Base-by-base conservation (phyloP, 2,888 invertebrate genomes). In the Trimorus sp. region DNA sequence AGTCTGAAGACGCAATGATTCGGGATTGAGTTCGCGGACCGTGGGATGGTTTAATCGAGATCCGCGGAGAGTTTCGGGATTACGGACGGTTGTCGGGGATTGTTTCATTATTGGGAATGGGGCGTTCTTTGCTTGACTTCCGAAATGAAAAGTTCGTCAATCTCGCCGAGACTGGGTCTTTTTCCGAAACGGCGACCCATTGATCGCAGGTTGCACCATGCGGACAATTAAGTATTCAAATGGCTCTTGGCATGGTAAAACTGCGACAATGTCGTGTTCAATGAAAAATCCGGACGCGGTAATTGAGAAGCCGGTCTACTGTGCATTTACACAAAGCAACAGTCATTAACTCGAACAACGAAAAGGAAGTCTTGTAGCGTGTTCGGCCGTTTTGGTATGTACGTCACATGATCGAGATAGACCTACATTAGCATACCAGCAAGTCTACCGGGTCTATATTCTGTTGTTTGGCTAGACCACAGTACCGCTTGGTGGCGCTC, bases 401-500 rank as follows among this genome's bases (percentile, higher is more conserved):
- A 73, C 65, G 84, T 83, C 80, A 71, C 71, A 63, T 73, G 63
- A 82, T 83, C 76, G 75, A 81, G 77, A 75, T 76, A 76, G 75
- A 69, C 68, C 56, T 66, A 65, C 84, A 85, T 86, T 85, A 86
- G 84, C 85, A 85, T 85, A 85, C 83, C 80, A 60, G 83, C 76
- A 84, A 84, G 87, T 86, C 85, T 84, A 53, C 65, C 37, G 37
- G 37, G 51, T 51, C 63, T 63, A 40, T 76, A 82, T 82, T 77
- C 78, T 77, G 79, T 48, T 81, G 84, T 71, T 80, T 74, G 71
- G 73, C 80, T 79, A 82, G 71, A 74, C 74, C 76, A 49, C 73
- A 83, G 73, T 68, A 66, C 77, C 74, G 75, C 77, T 84, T 69
- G 56, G 83, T 84, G 87, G 86, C 86, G 86, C 87, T 85, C 82